These are phyloP conservation scores for Stenurella melanura DNA, from an alignment of 2,888 invertebrate species.

Conservation along the genomic window DNA sequence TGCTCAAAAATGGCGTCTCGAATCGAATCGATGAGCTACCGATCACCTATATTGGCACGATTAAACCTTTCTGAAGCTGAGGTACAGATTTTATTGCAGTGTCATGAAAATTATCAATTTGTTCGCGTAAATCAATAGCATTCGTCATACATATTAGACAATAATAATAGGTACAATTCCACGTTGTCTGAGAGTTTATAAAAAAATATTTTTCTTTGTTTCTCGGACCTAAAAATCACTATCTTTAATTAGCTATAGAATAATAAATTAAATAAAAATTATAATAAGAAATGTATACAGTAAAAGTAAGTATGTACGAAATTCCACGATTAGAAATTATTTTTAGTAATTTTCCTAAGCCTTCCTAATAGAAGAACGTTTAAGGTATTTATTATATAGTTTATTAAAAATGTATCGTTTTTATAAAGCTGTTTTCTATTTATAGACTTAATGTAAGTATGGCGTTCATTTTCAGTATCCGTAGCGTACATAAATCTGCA, in stretches of 20 bases:
- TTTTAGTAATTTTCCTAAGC: slow-evolving; percentile 38
- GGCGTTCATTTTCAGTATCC: neutral
- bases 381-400: neutral
- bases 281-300: slow-evolving; percentile 30
- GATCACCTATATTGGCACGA: no score
- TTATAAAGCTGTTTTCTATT: slow-evolving; percentile 19
- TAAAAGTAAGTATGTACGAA: slow-evolving; percentile 27
- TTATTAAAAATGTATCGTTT: slow-evolving; percentile 7
- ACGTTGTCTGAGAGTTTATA: neutral
- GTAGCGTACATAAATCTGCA: neutral
- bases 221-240: slow-evolving; percentile 16
- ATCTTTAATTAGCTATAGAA: slow-evolving; percentile 21
- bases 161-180: neutral
- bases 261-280: slow-evolving; percentile 20
- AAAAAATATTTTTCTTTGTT: slow-evolving; percentile 24
- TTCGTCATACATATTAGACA: slow-evolving; percentile 3
- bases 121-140: neutral
- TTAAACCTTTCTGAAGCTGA: no score
- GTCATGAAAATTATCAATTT: neutral
- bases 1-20: no score
- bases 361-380: slow-evolving; percentile 28
- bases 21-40: no score
- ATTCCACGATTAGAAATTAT: slow-evolving; percentile 35
- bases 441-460: slow-evolving; percentile 17
- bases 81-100: no score